Conservation (phyloP, 2,113 vertebrate genomes). For the Hassar affinis region DNA sequence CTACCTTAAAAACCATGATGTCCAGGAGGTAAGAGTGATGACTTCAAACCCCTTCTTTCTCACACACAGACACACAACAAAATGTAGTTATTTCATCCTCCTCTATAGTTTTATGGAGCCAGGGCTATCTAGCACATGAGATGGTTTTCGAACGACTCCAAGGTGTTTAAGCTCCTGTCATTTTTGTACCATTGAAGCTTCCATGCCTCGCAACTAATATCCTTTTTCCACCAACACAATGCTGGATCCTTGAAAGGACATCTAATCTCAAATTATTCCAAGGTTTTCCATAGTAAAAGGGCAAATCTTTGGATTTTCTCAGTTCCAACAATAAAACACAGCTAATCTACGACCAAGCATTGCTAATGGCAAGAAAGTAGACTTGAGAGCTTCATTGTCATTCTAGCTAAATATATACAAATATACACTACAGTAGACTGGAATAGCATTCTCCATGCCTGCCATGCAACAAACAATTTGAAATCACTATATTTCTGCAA, state of each 20-base stretch:
- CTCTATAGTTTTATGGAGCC: constrained; percentile 2
- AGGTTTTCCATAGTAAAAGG: neutral
- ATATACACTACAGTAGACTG: neutral
- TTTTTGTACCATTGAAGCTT: neutral
- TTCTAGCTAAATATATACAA: neutral
- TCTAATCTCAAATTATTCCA: neutral
- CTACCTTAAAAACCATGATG: constrained; percentile 16
- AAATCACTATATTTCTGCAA: too few species aligned
- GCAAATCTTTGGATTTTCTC: neutral
- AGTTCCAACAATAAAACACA: neutral
- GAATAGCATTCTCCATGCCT: too few species aligned
- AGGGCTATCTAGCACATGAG: constrained; percentile 33
- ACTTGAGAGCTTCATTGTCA: neutral
- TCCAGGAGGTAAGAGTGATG: constrained; percentile 37
- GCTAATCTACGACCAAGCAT: neutral
- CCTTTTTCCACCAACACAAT: neutral
- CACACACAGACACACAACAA: neutral
- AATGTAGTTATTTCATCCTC: constrained; percentile 23
- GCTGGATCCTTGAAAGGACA: neutral
- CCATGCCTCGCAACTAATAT: neutral
- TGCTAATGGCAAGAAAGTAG: neutral
- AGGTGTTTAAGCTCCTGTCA: neutral
- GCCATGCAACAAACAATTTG: too few species aligned
- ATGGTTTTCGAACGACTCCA: constrained; percentile 9
- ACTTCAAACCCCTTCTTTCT: neutral